Evolutionary conservation across 2,113 vertebrate species (phyloP).

Genomic region (Orthonyx spaldingii): DNA sequence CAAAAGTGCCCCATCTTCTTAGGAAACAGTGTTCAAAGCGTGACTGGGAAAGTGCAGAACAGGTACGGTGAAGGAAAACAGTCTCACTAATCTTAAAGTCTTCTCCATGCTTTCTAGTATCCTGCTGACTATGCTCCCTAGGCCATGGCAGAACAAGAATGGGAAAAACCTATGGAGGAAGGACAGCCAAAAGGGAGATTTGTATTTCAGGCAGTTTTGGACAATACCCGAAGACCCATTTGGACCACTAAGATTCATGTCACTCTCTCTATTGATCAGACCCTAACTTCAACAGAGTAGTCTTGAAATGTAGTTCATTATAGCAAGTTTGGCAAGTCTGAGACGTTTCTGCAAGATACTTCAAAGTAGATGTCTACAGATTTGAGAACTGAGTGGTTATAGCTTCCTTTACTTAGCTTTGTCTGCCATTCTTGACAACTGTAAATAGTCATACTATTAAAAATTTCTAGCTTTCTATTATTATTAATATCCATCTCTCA

Average conservation of each 20-base stretch:
- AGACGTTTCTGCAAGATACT: neutral
- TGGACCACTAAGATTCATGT: neutral
- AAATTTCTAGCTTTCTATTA: neutral
- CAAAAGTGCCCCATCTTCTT: neutral
- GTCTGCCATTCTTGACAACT: neutral
- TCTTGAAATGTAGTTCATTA: neutral
- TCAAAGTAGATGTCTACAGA: neutral
- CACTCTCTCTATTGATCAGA: neutral
- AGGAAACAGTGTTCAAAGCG: neutral
- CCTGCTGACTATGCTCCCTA: neutral
- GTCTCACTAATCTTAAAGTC: neutral
- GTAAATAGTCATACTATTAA: neutral
- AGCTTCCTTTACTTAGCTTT: neutral
- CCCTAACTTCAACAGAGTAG: neutral
- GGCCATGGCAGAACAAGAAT: neutral
- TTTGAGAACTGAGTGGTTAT: neutral
- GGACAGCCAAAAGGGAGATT: neutral
- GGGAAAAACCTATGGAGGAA: neutral
- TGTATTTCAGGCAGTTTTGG: neutral
- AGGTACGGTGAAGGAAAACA: fast-evolving
- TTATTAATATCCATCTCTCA: neutral
- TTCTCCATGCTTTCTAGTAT: neutral
- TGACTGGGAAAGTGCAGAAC: neutral
- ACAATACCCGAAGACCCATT: neutral
- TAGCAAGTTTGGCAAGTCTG: neutral